phyloP scores from a whole-genome alignment of 2,797 vertebrate genomes.

The Pristis pectinata region DNA sequence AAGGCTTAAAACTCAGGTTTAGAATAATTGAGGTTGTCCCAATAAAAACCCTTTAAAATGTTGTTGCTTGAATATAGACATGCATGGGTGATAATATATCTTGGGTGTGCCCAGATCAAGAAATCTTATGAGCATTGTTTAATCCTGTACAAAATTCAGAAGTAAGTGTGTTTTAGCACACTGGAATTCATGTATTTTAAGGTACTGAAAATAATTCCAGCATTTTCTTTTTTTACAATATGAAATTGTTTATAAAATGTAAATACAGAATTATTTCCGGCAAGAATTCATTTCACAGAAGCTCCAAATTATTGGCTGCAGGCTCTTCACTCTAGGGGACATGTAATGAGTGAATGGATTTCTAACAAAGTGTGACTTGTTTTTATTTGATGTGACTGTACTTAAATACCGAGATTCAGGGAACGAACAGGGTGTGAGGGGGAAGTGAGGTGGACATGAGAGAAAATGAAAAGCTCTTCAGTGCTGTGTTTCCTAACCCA shows the following conservation, averaged over 20 bases:
- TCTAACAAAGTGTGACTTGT: constrained; percentile 40
- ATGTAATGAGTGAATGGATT: constrained; percentile 18
- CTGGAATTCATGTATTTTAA: neutral
- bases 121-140: neutral
- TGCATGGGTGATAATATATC: constrained; percentile 19
- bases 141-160: neutral
- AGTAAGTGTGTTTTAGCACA: neutral
- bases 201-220: neutral
- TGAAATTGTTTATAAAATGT: neutral
- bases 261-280: constrained; percentile 27
- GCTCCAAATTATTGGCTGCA: neutral
- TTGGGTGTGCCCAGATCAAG: neutral
- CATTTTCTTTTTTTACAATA: neutral
- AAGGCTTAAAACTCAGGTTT: neutral
- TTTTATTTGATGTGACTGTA: constrained; percentile 1
- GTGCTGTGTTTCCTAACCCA: neutral
- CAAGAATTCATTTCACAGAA: constrained; percentile 32
- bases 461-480: constrained; percentile 21
- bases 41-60: neutral
- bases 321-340: neutral
- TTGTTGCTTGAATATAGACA: neutral
- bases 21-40: neutral
- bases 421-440: neutral
- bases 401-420: constrained; percentile 35
- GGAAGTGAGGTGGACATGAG: neutral